Evolutionary conservation across 2,797 vertebrate species (phyloP).

Genomic region (Acanthurus tractus): DNA sequence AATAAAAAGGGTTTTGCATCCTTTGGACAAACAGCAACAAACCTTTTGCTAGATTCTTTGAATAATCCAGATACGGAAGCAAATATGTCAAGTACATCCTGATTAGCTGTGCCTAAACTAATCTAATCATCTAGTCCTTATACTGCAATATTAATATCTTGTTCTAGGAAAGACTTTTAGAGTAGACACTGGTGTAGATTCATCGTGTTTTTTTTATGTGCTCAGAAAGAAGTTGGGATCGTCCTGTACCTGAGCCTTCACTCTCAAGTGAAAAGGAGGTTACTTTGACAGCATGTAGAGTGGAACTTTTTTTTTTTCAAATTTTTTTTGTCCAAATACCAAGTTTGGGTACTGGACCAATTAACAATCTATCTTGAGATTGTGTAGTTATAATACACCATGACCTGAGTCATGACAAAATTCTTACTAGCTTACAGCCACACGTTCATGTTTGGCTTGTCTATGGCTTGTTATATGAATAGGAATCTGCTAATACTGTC

Average conservation of each 20-base stretch:
- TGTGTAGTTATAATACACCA: not conserved
- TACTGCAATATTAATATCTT: not conserved
- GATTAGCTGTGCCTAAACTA: not conserved
- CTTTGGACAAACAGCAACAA: constrained; percentile 41
- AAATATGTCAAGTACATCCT: constrained; percentile 34
- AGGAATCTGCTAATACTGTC: not conserved
- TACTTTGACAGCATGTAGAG: not conserved
- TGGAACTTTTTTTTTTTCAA: no score
- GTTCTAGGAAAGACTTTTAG: constrained; percentile 1
- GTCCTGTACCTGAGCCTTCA: not conserved
- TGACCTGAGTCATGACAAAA: not conserved
- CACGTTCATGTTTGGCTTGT: no score
- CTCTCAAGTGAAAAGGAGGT: not conserved
- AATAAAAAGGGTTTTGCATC: constrained; percentile 39
- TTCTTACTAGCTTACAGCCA: not conserved
- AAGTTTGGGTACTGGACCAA: not conserved
- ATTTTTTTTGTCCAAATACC: not conserved
- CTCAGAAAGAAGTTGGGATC: not conserved
- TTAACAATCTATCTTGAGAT: not conserved
- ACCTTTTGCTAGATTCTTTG: not conserved
- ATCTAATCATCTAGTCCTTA: constrained; percentile 14
- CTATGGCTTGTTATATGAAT: not conserved
- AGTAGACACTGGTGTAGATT: not conserved
- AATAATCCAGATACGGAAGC: constrained; percentile 6
- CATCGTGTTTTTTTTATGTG: not conserved